These are phyloP conservation scores for Petrolisthes cinctipes DNA, from an alignment of 2,888 invertebrate genomes.

Conservation along the genomic window DNA sequence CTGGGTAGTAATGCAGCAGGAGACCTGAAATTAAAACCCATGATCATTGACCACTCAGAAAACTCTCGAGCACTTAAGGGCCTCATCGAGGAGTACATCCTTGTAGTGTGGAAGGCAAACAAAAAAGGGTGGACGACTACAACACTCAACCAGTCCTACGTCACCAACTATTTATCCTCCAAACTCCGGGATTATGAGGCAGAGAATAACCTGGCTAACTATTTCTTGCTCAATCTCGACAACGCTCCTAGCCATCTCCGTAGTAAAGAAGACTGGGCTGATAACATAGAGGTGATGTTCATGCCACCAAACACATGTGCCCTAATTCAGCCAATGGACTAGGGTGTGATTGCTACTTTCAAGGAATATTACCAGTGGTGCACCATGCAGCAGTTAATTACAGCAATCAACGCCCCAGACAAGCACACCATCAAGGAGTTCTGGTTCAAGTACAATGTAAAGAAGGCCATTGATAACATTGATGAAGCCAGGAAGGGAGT, in stretches of 20 bases:
- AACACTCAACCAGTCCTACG: too few species aligned
- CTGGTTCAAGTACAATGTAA: neutral
- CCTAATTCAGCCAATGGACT: neutral
- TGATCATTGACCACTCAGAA: too few species aligned
- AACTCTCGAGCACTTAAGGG: too few species aligned
- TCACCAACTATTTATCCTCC: constrained; percentile 1
- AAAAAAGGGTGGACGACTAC: too few species aligned
- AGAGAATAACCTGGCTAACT: constrained; percentile 3
- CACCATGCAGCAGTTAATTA: neutral
- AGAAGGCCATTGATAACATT: constrained; percentile 14
- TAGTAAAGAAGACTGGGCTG: constrained; percentile 18
- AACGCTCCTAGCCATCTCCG: neutral
- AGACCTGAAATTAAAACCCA: too few species aligned
- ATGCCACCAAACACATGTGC: neutral
- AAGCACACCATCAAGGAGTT: constrained; percentile 9
- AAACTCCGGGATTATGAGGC: neutral
- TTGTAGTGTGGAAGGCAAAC: too few species aligned
- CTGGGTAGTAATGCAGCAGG: too few species aligned
- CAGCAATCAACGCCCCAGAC: neutral
- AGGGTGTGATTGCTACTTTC: neutral
- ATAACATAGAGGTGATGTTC: constrained; percentile 26
- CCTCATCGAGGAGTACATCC: too few species aligned
- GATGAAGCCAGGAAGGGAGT: neutral
- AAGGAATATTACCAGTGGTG: neutral
- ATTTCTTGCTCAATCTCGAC: constrained; percentile 11